Base-by-base conservation (phyloP, 2,888 invertebrate genomes). In the Leucophenga maculata region DNA sequence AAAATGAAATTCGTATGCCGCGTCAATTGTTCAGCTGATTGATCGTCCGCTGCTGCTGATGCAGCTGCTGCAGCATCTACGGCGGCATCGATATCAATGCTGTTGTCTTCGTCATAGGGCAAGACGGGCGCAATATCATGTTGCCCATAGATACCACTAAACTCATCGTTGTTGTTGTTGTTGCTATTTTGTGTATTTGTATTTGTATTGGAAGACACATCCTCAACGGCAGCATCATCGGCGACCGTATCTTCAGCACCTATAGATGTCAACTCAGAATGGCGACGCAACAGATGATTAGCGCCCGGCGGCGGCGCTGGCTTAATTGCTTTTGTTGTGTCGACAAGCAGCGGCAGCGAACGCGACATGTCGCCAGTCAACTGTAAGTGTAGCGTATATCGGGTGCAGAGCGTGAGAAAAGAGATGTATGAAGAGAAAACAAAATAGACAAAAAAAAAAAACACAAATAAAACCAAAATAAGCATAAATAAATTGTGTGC, bases 331-430 rank as follows among this genome's bases (percentile, higher is more conserved):
- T 48, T 64, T 6, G 62, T 20, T 52, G 88, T 89, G 71, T 89
- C 86, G 75, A 89, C 88, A 52, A 84, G 84, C 3, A 89, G 78
- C 39, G 88, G 88, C 60, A 85, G 77, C 44, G 88, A 87, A 59
- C 86, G 85, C 18, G 86, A 86, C 87, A 86, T 87, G 72, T 80
- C 74, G n/a, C 87, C 87, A 54, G 86, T 87, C 31, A 86, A 74
- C 86, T 88, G 76, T 13, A 76, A 74, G 31, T 48, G 65, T 72
- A 65, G 20, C 13, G 18, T 32, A 46, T 44, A 59, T 1, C 6
- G n/a, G n/a, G n/a, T n/a, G n/a, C n/a, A n/a, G n/a, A n/a, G n/a
- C n/a, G n/a, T n/a, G n/a, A n/a, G n/a, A 16, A 50, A 50, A 50
- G 18, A 50, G n/a, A 50, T 1, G n/a, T 2, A 50, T 8, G n/a